These are phyloP conservation scores for Spongilla lacustris DNA, from an alignment of 37 sponge, comb jelly and placozoan genomes.

Conservation along the genomic window DNA sequence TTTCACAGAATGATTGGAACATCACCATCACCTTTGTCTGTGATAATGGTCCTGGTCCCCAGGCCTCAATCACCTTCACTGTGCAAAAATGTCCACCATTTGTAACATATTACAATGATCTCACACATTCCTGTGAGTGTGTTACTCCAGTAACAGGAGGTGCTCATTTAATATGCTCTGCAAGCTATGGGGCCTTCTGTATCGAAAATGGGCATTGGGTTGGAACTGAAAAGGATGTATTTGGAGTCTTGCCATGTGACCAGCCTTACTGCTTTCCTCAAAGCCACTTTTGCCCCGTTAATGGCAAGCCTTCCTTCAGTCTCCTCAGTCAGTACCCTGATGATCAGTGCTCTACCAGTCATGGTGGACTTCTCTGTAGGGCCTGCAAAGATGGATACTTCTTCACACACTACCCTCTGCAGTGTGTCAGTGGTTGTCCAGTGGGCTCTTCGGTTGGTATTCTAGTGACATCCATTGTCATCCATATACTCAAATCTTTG, in stretches of 20 bases:
- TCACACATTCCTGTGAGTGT: neutral
- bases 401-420: neutral
- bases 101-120: neutral
- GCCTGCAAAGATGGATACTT: neutral
- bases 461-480: neutral
- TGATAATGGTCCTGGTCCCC: neutral
- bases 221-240: neutral
- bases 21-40: neutral
- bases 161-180: neutral
- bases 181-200: neutral
- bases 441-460: neutral
- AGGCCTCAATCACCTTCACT: neutral
- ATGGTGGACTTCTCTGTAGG: slow-evolving; percentile 4
- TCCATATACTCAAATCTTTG: neutral
- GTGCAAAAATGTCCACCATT: neutral
- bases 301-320: too few species aligned
- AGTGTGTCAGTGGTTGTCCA: neutral
- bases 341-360: slow-evolving; percentile 8
- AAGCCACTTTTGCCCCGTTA: neutral
- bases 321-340: neutral
- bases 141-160: neutral
- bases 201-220: slow-evolving; percentile 8
- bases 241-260: neutral
- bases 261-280: neutral
- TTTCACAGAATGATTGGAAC: neutral